Conservation (phyloP, 2,888 invertebrate genomes). For the Auanema freiburgensis region DNA sequence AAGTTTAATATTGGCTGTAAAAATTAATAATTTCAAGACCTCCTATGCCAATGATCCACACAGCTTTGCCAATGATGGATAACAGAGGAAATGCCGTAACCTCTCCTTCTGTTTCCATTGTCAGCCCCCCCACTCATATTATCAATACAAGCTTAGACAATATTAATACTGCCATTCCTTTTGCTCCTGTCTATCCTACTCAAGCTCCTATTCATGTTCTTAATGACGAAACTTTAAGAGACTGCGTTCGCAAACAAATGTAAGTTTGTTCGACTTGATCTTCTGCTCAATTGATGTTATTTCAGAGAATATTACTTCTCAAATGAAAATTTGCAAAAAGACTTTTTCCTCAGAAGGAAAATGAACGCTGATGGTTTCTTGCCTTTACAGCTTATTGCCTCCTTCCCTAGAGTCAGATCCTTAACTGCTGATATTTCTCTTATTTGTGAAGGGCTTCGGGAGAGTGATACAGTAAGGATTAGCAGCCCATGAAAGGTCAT, state of each 20-base stretch:
- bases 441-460: slow-evolving; percentile 80
- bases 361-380: slow-evolving; percentile 93
- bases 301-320: slow-evolving; percentile 98
- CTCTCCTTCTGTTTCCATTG: slow-evolving; percentile 28
- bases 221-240: slow-evolving; percentile 57
- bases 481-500: no score
- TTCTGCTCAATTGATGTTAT: slow-evolving; percentile 16
- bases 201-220: slow-evolving; percentile 33
- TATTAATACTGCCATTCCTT: slow-evolving; percentile 48
- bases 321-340: slow-evolving; percentile 88
- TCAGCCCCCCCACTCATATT: slow-evolving; percentile 14
- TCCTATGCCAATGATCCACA: slow-evolving; percentile 40
- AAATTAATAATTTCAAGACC: slow-evolving; percentile 31
- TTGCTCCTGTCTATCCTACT: slow-evolving; percentile 39
- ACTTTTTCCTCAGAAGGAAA: slow-evolving; percentile 92
- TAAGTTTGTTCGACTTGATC: slow-evolving; percentile 25
- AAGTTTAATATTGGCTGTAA: slow-evolving; percentile 5
- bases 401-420: slow-evolving; percentile 88
- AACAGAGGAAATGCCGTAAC: slow-evolving; percentile 30
- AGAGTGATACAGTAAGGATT: slow-evolving; percentile 81
- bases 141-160: slow-evolving; percentile 28
- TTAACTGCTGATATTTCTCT: slow-evolving; percentile 82
- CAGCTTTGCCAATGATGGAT: slow-evolving; percentile 29
- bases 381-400: slow-evolving; percentile 88
- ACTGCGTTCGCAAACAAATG: slow-evolving; percentile 63